Base-by-base conservation (phyloP, 2,113 vertebrate genomes). In the Hypocryptadius cinnamomeus region DNA sequence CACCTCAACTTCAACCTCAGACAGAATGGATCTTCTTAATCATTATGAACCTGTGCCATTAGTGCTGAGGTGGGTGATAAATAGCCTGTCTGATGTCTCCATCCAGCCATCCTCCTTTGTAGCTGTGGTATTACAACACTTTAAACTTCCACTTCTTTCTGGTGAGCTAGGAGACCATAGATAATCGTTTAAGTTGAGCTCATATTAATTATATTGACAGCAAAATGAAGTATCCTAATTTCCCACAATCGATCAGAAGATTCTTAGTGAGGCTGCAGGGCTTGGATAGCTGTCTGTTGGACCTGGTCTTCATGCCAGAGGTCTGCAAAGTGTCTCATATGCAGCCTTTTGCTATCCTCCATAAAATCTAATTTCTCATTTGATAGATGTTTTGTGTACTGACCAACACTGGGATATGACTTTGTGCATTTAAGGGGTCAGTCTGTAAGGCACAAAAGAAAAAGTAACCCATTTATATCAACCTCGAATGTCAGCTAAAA, bases 151-250 rank as follows among this genome's bases (percentile, higher is more conserved):
- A 25, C 5, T 89, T 90, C 71, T 65, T 82, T 79, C 68, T 80
- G 57, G 59, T 47, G 63, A 84, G 72, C 72, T 79, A 28, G 42
- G 51, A 86, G 60, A 78, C 83, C 73, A 19, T 21, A 81, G 78
- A 65, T 87, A 85, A 86, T 79, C 77, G 18, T 63, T 93, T 59
- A 74, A 85, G 45, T n/a, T 65, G 71, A 77, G 54, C 66, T 96
- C 51, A 59, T 90, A 79, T 63, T 94, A 91, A 96, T 95, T 92
- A 66, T 71, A 89, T 84, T 93, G 94, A 82, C 93, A 96, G 72
- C 65, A 87, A 88, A 95, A 96, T 91, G 84, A 87, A 93, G 50
- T 74, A 60, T 96, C 79, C 64, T 92, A 63, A 88, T 96, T 95
- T 95, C 15, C 8, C 59, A 6, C 59, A 61, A 92, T 96, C 3